A percentile compares a stretch with the other conserved stretches of the same genome.
phyloP scores from a whole-genome alignment of 2,797 vertebrate species.

The Lepus oiostolus region DNA sequence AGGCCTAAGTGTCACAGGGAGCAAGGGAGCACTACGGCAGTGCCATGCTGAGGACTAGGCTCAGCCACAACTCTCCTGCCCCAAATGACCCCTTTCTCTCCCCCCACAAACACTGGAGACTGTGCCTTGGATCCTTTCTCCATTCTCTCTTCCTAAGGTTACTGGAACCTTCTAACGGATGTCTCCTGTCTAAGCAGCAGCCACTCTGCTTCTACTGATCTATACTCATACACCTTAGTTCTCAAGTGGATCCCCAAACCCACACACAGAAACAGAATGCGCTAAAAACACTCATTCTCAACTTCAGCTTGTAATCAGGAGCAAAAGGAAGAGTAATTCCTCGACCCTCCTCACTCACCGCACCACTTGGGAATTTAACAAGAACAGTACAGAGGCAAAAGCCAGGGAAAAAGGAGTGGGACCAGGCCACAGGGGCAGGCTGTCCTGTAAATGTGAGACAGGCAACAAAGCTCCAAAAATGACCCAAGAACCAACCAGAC shows the following conservation, averaged over 20 bases:
- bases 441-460: not conserved
- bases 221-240: not conserved
- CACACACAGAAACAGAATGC: not conserved
- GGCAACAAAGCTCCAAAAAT: not conserved
- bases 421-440: not conserved
- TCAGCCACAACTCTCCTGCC: not conserved
- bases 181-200: not conserved
- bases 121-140: not conserved
- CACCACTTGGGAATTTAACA: not conserved
- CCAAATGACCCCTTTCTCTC: not conserved
- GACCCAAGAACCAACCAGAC: not conserved
- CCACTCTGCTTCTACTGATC: not conserved
- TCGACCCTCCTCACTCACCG: not conserved
- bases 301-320: not conserved
- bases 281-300: not conserved
- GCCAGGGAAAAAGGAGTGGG: fast-evolving
- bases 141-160: too few species aligned
- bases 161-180: not conserved
- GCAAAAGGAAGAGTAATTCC: not conserved
- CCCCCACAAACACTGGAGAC: not conserved
- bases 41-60: too few species aligned
- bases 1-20: not conserved
- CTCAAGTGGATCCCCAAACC: not conserved
- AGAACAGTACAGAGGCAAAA: not conserved
- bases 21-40: not conserved